Conservation (phyloP, 2,888 invertebrate species). For the Lamellibrachia columna region DNA sequence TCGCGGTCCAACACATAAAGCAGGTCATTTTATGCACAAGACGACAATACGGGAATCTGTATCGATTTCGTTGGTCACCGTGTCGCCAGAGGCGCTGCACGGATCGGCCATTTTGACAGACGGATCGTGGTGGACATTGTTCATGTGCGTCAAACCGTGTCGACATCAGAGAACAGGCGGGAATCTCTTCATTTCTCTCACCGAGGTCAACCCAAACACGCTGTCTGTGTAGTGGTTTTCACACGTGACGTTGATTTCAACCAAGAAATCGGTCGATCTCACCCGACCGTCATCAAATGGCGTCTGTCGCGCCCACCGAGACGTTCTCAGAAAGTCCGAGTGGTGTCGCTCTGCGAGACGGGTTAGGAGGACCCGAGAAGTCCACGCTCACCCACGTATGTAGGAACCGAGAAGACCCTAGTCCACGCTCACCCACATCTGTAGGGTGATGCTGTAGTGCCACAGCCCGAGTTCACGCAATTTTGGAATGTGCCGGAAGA, state of each 20-base stretch:
- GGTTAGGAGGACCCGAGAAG: neutral
- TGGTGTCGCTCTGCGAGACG: neutral
- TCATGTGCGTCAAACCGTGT: neutral
- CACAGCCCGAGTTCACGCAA: neutral
- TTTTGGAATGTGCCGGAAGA: conserved; percentile 22
- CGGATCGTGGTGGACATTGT: conserved; percentile 1
- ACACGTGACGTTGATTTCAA: neutral
- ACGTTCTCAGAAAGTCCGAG: neutral
- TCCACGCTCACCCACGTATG: neutral
- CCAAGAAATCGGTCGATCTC: neutral
- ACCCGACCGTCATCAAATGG: neutral
- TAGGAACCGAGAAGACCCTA: neutral
- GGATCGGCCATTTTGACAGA: neutral
- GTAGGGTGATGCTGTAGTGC: conserved; percentile 18
- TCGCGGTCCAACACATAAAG: neutral
- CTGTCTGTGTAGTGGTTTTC: neutral
- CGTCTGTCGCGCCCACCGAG: neutral
- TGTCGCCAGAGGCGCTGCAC: neutral
- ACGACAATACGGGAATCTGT: neutral
- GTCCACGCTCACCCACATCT: conserved; percentile 5
- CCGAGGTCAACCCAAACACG: neutral
- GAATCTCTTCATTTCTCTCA: neutral
- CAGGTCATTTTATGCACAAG: neutral
- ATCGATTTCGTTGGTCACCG: neutral
- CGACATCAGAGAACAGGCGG: neutral